Base-by-base conservation (phyloP, 2,113 vertebrate genomes). In the Gasterosteus nipponicus region DNA sequence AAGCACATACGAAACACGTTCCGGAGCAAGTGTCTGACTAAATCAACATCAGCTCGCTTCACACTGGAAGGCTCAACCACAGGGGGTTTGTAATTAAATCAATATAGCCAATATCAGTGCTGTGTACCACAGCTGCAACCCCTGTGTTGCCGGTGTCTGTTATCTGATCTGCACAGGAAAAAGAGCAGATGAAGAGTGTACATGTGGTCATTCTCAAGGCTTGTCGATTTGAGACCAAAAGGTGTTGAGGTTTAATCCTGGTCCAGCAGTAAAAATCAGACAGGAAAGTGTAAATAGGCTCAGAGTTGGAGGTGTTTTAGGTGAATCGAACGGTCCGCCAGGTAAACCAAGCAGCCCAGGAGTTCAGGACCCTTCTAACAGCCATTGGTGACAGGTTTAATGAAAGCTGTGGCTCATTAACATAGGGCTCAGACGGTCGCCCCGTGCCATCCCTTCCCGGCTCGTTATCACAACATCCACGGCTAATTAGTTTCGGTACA, bases 371-470 rank as follows among this genome's bases (percentile, higher is more conserved):
- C 80, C 77, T 80, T 78, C 77, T 82, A 85, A 87, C 81, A 86
- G 82, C 78, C 59, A 16, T 71, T 86, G 68, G 85, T 82, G 80
- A 83, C 79, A 84, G 79, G 59, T 85, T 86, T 90, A 90, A 92
- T 92, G 76, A 92, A 89, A 91, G 81, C 41, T 15, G 79, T 87
- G 86, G 80, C 86, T 91, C 84, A 91, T 93, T 91, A 89, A 89
- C 82, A 89, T 87, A 82, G 69, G 53, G 75, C 75, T 79, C 76
- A 79, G 83, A 76, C 61, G 59, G 81, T 77, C 79, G 75, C 77
- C 82, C 35, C 2, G 47, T 38, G 66, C 64, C 65, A 77, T 87
- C 78, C 85, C 84, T 82, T 73, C 47, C 74, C 75, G 75, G 79
- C 87, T 90, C 42, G 74, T 89, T 91, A 91, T 85, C 80, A 78